These are phyloP conservation scores for Colistium nudipinnis DNA, from an alignment of 2,113 vertebrate species.

Conservation along the genomic window DNA sequence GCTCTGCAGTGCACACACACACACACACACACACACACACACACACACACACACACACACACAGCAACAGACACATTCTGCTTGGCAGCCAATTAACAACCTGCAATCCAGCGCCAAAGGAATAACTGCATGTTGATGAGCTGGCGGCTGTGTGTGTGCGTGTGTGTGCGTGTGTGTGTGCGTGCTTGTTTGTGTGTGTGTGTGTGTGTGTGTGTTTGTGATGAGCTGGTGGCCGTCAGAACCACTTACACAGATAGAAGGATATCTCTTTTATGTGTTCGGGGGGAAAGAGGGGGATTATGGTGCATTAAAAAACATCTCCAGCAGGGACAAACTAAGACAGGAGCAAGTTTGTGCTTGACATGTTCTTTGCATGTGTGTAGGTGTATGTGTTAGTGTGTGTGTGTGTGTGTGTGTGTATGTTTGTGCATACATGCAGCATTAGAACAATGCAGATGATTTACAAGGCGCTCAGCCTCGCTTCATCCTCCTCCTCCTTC, in stretches of 20 bases:
- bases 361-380: conserved; percentile 30
- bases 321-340: conserved; percentile 56
- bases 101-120: conserved; percentile 66
- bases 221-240: conserved; percentile 70
- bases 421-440: conserved; percentile 34
- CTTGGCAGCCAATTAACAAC: conserved; percentile 81
- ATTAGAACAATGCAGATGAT: conserved; percentile 71
- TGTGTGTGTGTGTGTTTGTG: conserved; percentile 56
- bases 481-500: conserved; percentile 46
- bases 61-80: conserved; percentile 34
- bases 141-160: conserved; percentile 29
- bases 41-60: conserved; percentile 37
- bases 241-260: conserved; percentile 66
- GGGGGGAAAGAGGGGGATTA: conserved; percentile 60
- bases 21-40: conserved; percentile 36
- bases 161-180: conserved; percentile 2
- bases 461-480: conserved; percentile 60
- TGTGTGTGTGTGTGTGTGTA: conserved; percentile 13
- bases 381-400: conserved; percentile 23
- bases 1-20: conserved; percentile 63
- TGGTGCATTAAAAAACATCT: conserved; percentile 65
- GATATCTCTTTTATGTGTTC: conserved; percentile 74
- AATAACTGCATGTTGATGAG: conserved; percentile 78
- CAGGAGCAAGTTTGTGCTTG: conserved; percentile 50
- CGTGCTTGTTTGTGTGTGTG: conserved; percentile 29